Base-by-base conservation (phyloP, 2,113 vertebrate species). In the Chloropsis hardwickii region DNA sequence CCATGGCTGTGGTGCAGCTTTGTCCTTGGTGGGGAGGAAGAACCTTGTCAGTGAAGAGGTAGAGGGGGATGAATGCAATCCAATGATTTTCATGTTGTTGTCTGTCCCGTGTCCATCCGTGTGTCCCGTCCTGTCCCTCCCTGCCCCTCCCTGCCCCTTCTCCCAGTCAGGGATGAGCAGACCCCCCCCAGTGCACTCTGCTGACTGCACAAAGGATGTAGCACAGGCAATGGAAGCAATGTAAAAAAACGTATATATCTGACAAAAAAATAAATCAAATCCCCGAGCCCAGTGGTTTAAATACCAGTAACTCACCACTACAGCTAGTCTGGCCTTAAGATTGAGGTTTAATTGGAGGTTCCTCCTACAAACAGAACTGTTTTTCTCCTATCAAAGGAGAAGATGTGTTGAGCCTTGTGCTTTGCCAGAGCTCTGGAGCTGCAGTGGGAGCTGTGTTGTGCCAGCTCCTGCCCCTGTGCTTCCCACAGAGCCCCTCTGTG, bases 91-190 rank as follows among this genome's bases (percentile, higher is more conserved):
- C 80, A 33, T 97, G 96, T 73, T 93, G 84, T 84, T 92, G 95
- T 96, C 24, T 96, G 96, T 97, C 76, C 86, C 56, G 2, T 94
- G 95, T 96, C 83, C 88, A 19, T 97, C 91, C 2, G 4, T 97
- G 76, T 94, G 96, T 97, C 92, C 95, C 17, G 94, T 97, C 94
- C 96, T 97, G 95, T 95, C 91, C 94, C 90, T 88, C 71, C 78
- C 74, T 73, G 85, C 74, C 91, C 94, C 90, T 88, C 71, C 78
- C 74, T 73, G 85, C 74, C 48, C 86, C 18, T 31, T 22, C n/a
- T 11, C 48, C 45, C 27, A 51, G 71, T 45, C 72, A 94, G 79
- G 85, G 88, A 8, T n/a, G 29, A 48, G 5, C 21, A 95, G 56
- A 14, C 11, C 51, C 51, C 56, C 11, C 51, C 51, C 56, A n/a